A percentile compares a stretch with the other conserved stretches of the same genome.
phyloP scores from a whole-genome alignment of 2,113 vertebrate species.

The Dasyprocta punctata region DNA sequence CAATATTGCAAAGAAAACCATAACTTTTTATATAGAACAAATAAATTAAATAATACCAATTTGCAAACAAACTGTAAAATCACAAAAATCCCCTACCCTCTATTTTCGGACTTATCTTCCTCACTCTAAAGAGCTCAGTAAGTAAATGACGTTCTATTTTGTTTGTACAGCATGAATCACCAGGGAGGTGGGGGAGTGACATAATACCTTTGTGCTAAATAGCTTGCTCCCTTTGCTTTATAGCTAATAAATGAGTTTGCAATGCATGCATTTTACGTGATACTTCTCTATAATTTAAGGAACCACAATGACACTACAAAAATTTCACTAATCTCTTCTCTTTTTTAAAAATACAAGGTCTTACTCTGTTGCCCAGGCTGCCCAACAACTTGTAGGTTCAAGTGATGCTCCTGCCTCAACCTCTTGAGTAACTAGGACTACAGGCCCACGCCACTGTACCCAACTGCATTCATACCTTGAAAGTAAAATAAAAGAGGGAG shows the following conservation, averaged over 20 bases:
- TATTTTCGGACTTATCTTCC: neutral
- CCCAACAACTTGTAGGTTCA: neutral
- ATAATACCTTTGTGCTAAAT: neutral
- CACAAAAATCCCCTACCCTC: neutral
- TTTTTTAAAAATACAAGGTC: neutral
- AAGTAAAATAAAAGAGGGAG: neutral
- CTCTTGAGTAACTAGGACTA: neutral
- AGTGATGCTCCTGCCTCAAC: neutral
- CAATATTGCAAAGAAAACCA: constrained; percentile 46
- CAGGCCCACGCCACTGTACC: neutral
- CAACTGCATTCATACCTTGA: neutral
- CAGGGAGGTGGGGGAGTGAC: neutral
- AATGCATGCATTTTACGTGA: neutral
- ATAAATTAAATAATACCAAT: constrained; percentile 55
- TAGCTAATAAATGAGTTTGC: neutral
- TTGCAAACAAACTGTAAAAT: constrained; percentile 60
- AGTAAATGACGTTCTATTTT: neutral
- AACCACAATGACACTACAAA: neutral
- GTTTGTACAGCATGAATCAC: neutral
- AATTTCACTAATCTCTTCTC: neutral
- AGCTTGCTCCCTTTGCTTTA: neutral
- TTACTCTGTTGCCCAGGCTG: neutral
- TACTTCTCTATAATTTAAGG: constrained; percentile 29
- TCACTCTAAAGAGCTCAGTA: neutral
- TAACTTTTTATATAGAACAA: constrained; percentile 60